Conservation (phyloP, 2,888 invertebrate species). For the Leptinotarsa rubiginosa region DNA sequence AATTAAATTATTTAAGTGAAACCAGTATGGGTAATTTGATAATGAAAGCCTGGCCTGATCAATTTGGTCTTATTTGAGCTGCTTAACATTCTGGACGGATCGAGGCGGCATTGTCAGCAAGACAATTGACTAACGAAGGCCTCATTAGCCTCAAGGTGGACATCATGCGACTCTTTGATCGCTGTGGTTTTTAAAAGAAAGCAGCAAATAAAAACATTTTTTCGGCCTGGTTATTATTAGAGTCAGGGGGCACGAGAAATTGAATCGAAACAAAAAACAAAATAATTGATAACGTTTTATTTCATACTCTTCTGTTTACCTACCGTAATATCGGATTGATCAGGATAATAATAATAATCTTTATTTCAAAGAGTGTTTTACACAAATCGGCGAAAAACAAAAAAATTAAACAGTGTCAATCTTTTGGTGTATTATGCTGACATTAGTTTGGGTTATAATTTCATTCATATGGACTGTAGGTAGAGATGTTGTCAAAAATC, state of each 20-base stretch:
- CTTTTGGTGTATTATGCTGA: not conserved
- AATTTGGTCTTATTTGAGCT: slow-evolving; percentile 50
- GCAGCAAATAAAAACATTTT: not conserved
- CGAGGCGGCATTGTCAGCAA: slow-evolving; percentile 59
- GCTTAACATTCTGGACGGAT: slow-evolving; percentile 57
- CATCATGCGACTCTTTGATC: slow-evolving; percentile 53
- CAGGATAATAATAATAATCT: too few relatives aligned
- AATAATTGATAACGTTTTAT: not conserved
- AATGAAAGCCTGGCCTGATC: slow-evolving; percentile 51
- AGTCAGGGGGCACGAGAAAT: not conserved
- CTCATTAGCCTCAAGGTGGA: slow-evolving; percentile 62
- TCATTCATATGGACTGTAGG: not conserved
- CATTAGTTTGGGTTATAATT: not conserved
- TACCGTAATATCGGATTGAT: too few relatives aligned
- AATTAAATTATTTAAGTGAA: slow-evolving; percentile 52
- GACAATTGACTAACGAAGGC: slow-evolving; percentile 62
- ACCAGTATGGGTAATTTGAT: slow-evolving; percentile 52
- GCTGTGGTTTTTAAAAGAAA: slow-evolving; percentile 58
- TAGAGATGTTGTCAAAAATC: not conserved
- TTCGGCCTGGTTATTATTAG: not conserved
- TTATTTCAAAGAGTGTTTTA: too few relatives aligned
- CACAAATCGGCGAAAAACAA: too few relatives aligned
- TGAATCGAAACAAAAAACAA: not conserved
- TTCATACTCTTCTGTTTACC: too few relatives aligned
- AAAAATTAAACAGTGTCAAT: too few relatives aligned